Conservation (phyloP, 2,797 vertebrate genomes). For the Peromyscus attwateri region DNA sequence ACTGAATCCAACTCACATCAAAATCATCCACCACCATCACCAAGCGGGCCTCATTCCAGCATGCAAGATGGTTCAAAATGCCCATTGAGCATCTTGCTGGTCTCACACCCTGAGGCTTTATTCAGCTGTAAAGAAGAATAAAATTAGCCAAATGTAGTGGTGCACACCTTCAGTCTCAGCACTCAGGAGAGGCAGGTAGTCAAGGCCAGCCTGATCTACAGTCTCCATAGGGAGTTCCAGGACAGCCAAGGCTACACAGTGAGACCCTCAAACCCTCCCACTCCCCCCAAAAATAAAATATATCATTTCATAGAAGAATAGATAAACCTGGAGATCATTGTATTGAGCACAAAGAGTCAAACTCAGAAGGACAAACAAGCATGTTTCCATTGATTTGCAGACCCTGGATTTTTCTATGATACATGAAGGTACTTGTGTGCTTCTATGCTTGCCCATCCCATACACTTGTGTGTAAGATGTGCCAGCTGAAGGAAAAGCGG, state of each 20-base stretch:
- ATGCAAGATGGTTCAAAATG: too few species aligned
- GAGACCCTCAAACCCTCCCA: neutral
- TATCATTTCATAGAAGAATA: neutral
- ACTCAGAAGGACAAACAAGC: neutral
- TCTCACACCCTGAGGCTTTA: neutral
- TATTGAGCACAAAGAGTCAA: neutral
- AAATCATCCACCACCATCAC: neutral
- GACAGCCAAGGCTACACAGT: neutral
- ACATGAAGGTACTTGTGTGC: neutral
- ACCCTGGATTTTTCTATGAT: neutral
- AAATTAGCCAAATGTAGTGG: neutral
- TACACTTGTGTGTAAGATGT: neutral
- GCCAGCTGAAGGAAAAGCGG: neutral
- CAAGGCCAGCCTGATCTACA: neutral
- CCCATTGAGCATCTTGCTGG: neutral
- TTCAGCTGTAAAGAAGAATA: neutral
- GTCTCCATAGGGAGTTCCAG: neutral
- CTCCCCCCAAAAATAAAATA: neutral
- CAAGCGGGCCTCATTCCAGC: neutral
- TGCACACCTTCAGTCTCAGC: neutral
- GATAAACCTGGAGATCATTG: neutral
- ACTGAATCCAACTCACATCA: neutral
- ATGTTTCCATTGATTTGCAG: neutral
- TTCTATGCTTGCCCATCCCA: neutral
- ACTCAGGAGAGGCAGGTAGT: neutral